Percentiles rank a stretch among this genome's conserved stretches.
phyloP scores from a whole-genome alignment of 1,140 invertebrate genomes.

The Linepithema humile region DNA sequence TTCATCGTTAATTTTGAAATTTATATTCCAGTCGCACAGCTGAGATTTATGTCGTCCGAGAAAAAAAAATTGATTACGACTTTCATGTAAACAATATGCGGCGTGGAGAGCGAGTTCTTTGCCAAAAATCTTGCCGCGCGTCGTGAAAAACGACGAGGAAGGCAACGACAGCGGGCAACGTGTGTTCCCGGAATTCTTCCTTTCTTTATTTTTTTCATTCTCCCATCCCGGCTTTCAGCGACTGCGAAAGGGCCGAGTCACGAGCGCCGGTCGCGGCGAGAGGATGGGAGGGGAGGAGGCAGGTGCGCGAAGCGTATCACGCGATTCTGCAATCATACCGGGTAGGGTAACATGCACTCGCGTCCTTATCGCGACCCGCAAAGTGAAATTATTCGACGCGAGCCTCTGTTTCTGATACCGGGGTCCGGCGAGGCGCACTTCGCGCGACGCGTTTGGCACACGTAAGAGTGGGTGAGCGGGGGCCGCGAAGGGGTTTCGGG shows the following conservation, averaged over 20 bases:
- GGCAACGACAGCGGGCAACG: background rate
- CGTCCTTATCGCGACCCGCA: conserved; percentile 79
- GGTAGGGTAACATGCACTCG: conserved; percentile 79
- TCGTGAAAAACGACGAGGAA: background rate
- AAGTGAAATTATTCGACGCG: conserved; percentile 83
- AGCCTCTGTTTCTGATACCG: conserved; percentile 75
- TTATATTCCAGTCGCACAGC: conserved; percentile 16
- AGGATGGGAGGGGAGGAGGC: conserved; percentile 27
- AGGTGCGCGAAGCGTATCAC: conserved; percentile 69
- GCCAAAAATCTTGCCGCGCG: no score
- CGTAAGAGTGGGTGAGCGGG: no score
- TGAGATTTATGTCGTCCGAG: conserved; percentile 1
- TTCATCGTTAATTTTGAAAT: conserved; percentile 46
- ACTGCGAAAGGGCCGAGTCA: conserved; percentile 65
- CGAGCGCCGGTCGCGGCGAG: conserved; percentile 27
- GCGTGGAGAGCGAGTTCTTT: no score
- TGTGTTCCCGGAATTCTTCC: conserved; percentile 41
- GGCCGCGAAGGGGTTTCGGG: conserved; percentile 2
- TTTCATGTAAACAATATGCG: background rate
- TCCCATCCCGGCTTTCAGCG: conserved; percentile 47
- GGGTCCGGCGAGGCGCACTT: conserved; percentile 36
- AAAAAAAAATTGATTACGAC: conserved; percentile 19
- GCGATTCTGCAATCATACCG: conserved; percentile 82
- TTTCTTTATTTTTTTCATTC: conserved; percentile 42
- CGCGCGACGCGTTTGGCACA: conserved; percentile 42